Base-by-base conservation (phyloP, 2,888 invertebrate genomes). In the Clistopyga incitator region DNA sequence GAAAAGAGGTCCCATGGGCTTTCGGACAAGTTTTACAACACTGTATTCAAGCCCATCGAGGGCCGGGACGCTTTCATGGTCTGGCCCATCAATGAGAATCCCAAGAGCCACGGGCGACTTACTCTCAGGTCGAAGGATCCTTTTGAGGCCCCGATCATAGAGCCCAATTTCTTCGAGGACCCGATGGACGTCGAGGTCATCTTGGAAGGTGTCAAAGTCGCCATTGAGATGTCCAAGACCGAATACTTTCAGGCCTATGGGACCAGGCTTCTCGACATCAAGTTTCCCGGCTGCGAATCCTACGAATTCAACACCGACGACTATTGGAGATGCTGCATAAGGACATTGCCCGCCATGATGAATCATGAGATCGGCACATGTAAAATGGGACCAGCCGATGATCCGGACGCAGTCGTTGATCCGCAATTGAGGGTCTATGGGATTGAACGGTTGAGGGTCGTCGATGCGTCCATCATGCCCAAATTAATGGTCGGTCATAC, bases 91-190 rank as follows among this genome's bases (percentile, higher is more conserved):
- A 91, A 97, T 52, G 95, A 97, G 92, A 94, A 96, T 84, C 97
- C 97, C 0, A 95, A 95, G 90, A 97, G 97, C 11, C 94, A 94
- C 85, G 97, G 97, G 0, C 94, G 95, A 82, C 92, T 97, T 0
- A 94, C 94, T 91, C 94, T 98, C 18, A 95, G 94, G 88, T 96
- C 95, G 15, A 95, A 94, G 81, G 95, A 97, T 91, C 97, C 97
- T 0, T 95, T 95, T 86, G 94, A 95, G 0, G 95, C 96, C 88
- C 97, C 98, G 0, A 93, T 95, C n/a, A 94, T 98, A 76, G 95
- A 97, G 86, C 96, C 97, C 0, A 97, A 97, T 91, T 99, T 98
- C 92, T 95, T 98, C 89, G 94, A 95, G 0, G 95, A 97, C 89
- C 94, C 94, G 6, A 94, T 89, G 0, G 92, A 93, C 64, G 10